Conservation (phyloP, 2,113 vertebrate genomes). For the Lophius piscatorius region DNA sequence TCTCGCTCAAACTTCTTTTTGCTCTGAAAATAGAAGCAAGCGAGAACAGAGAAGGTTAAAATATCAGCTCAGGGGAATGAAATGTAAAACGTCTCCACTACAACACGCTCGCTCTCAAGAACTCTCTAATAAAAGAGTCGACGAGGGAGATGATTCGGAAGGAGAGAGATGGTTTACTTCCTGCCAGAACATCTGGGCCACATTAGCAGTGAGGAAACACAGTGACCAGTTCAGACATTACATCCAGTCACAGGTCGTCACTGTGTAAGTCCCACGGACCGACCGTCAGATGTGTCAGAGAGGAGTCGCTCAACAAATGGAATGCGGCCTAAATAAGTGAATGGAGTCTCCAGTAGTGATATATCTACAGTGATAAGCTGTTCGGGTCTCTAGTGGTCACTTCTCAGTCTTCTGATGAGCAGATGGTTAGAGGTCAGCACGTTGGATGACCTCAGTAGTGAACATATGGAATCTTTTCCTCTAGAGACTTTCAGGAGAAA, state of each 20-base stretch:
- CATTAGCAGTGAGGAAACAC: conserved; percentile 68
- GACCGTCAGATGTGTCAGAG: conserved; percentile 1
- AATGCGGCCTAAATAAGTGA: too few relatives aligned
- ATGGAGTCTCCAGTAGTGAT: too few relatives aligned
- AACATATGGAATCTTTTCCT: conserved; percentile 45
- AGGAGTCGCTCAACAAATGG: not conserved
- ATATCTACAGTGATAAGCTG: too few relatives aligned
- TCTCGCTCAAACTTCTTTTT: conserved; percentile 99
- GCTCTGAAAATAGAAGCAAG: conserved; percentile 80
- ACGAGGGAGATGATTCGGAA: conserved; percentile 49
- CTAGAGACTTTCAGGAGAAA: conserved; percentile 20
- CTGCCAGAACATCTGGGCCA: conserved; percentile 77
- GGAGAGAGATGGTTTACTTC: conserved; percentile 52
- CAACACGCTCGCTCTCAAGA: too few relatives aligned
- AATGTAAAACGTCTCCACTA: too few relatives aligned
- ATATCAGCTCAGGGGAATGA: too few relatives aligned
- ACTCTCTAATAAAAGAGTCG: conserved; percentile 7
- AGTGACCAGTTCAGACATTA: conserved; percentile 74
- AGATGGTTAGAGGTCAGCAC: too few relatives aligned
- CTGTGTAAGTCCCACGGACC: conserved; percentile 40
- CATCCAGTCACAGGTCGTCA: conserved; percentile 61
- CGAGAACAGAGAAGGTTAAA: not conserved
- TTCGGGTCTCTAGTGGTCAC: too few relatives aligned
- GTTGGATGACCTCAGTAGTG: conserved; percentile 44
- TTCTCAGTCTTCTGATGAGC: too few relatives aligned